Conservation (phyloP, 23 tunicate genomes). For the Trididemnum miniatum region DNA sequence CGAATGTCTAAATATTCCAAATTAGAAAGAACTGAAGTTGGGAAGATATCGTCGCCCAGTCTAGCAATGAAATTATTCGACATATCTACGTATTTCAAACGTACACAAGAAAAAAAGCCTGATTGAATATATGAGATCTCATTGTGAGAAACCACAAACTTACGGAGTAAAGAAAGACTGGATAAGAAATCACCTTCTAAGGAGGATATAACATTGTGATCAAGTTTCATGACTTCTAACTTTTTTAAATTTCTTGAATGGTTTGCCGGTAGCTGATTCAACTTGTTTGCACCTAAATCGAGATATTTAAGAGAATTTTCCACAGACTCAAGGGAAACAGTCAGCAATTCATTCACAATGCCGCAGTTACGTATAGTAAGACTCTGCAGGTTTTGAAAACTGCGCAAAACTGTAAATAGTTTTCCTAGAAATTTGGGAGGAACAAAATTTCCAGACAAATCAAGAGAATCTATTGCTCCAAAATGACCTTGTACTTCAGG, state of each 20-base stretch:
- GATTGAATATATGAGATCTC: background rate
- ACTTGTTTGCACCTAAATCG: background rate
- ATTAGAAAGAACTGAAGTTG: background rate
- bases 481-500: background rate
- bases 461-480: background rate
- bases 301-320: background rate
- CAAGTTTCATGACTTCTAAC: background rate
- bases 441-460: background rate
- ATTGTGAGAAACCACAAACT: background rate
- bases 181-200: background rate
- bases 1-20: background rate
- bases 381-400: background rate
- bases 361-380: background rate
- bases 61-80: background rate
- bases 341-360: background rate
- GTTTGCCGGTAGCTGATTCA: background rate
- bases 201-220: background rate
- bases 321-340: background rate
- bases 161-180: background rate
- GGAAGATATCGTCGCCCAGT: background rate
- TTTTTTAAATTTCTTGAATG: background rate
- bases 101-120: background rate
- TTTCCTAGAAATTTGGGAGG: no score
- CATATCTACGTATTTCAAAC: background rate
- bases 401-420: no score